These are phyloP conservation scores for Paracanthobrama guichenoti DNA, from an alignment of 2,113 vertebrate species.

Conservation along the genomic window DNA sequence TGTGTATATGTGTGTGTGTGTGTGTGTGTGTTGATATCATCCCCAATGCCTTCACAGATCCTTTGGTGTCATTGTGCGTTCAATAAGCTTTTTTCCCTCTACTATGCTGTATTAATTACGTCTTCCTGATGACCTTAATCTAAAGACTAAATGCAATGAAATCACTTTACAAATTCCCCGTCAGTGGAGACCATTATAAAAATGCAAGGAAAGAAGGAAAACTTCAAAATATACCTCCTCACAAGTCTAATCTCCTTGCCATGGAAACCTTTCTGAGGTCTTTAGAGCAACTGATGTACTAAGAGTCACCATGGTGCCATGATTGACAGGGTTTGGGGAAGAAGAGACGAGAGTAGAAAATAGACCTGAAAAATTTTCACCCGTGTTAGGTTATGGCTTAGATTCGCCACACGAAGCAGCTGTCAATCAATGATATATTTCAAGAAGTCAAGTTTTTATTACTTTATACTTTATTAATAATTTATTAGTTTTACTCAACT, in stretches of 20 bases:
- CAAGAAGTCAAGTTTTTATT: background rate
- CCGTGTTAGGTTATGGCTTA: background rate
- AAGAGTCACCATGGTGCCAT: background rate
- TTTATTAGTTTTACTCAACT: background rate
- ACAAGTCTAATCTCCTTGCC: conserved; percentile 37
- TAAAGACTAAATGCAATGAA: background rate
- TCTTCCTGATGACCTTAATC: conserved; percentile 7
- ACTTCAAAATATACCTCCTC: background rate
- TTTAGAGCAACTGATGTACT: conserved; percentile 25
- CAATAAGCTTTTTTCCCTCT: background rate
- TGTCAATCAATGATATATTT: conserved; percentile 13
- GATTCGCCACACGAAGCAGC: background rate
- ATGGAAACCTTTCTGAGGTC: conserved; percentile 30
- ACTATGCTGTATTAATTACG: background rate
- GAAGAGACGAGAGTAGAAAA: conserved; percentile 7
- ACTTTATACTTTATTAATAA: no score
- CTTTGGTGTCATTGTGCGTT: conserved; percentile 10
- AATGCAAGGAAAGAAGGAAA: background rate
- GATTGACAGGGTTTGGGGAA: conserved; percentile 5
- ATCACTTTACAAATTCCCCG: background rate
- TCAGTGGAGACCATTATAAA: background rate
- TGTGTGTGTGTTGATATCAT: conserved; percentile 33
- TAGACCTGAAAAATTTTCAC: conserved; percentile 10
- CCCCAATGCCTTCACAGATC: conserved; percentile 1
- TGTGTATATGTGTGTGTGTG: conserved; percentile 37